phyloP scores from a whole-genome alignment of 2,797 vertebrate genomes.

The Gouania willdenowi region DNA sequence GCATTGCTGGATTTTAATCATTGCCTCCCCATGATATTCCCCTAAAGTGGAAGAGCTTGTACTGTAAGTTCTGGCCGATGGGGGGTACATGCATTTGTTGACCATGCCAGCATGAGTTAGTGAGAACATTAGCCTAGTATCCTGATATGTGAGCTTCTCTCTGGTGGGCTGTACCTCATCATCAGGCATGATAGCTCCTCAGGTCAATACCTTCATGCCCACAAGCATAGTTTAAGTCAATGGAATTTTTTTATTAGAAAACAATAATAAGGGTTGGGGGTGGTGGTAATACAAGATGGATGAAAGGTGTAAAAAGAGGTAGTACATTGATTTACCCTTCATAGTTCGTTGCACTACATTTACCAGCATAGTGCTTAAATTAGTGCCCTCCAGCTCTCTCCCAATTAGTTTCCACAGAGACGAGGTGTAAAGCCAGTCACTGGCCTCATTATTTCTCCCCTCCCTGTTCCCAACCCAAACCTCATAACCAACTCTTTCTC shows the following conservation, averaged over 20 bases:
- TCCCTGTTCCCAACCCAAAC: slow-evolving; percentile 42
- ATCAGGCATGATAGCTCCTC: slow-evolving; percentile 34
- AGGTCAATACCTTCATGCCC: slow-evolving; percentile 57
- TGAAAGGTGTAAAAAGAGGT: slow-evolving; percentile 57
- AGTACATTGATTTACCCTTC: slow-evolving; percentile 81
- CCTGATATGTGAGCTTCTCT: slow-evolving; percentile 23
- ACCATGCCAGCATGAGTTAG: not conserved
- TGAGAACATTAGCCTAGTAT: slow-evolving; percentile 7
- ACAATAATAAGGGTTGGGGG: slow-evolving; percentile 42
- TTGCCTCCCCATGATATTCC: not conserved
- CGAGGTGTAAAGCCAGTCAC: slow-evolving; percentile 78
- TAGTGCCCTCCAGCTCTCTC: slow-evolving; percentile 78
- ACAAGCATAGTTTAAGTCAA: slow-evolving; percentile 58
- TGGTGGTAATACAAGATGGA: slow-evolving; percentile 8
- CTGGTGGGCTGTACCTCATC: slow-evolving; percentile 45
- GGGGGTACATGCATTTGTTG: too few species aligned
- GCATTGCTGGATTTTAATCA: slow-evolving; percentile 9
- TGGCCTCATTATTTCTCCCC: slow-evolving; percentile 78
- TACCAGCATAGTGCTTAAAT: slow-evolving; percentile 79
- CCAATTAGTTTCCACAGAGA: slow-evolving; percentile 82
- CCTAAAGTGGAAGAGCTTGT: slow-evolving; percentile 10
- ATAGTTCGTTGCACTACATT: slow-evolving; percentile 80
- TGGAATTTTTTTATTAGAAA: slow-evolving; percentile 71
- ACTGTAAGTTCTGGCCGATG: slow-evolving; percentile 2
- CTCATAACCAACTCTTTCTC: not conserved